These are phyloP conservation scores for Cheilosia scutellata DNA, from an alignment of 2,888 invertebrate species.

Conservation along the genomic window DNA sequence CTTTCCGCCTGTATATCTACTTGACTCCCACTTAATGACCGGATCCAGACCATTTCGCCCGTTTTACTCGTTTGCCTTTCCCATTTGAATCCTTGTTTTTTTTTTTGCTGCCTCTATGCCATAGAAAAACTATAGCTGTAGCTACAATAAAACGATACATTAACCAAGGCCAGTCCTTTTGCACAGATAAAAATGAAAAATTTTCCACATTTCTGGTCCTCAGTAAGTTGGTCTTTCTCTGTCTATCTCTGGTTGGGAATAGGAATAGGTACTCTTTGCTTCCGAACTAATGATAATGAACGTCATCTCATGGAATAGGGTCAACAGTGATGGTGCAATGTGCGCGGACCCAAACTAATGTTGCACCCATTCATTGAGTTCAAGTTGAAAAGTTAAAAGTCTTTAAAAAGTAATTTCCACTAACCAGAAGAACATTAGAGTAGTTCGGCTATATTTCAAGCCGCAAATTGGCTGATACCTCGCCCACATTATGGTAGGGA, in stretches of 20 bases:
- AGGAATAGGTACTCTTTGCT: conserved; percentile 1
- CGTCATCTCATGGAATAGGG: conserved; percentile 43
- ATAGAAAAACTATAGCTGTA: not conserved
- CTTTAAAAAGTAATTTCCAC: not conserved
- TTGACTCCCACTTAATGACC: conserved; percentile 50
- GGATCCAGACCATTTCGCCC: conserved; percentile 28
- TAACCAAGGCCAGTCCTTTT: conserved; percentile 62
- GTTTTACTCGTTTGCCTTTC: not conserved
- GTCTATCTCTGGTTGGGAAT: not conserved
- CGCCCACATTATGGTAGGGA: too few species aligned
- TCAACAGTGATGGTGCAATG: conserved; percentile 55
- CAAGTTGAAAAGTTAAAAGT: conserved; percentile 14
- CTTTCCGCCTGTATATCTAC: not conserved
- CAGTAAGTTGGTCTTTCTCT: conserved; percentile 5
- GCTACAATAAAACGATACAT: conserved; percentile 62
- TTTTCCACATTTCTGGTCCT: conserved; percentile 53
- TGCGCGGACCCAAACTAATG: conserved; percentile 36
- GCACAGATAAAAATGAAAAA: conserved; percentile 68
- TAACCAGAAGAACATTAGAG: not conserved
- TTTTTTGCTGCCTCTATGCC: not conserved
- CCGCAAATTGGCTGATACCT: not conserved
- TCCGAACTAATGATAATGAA: conserved; percentile 64
- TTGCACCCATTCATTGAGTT: conserved; percentile 9
- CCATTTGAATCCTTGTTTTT: conserved; percentile 29
- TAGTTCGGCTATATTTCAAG: not conserved